These are phyloP conservation scores for Alauda arvensis DNA, from an alignment of 2,797 vertebrate species.

Conservation along the genomic window DNA sequence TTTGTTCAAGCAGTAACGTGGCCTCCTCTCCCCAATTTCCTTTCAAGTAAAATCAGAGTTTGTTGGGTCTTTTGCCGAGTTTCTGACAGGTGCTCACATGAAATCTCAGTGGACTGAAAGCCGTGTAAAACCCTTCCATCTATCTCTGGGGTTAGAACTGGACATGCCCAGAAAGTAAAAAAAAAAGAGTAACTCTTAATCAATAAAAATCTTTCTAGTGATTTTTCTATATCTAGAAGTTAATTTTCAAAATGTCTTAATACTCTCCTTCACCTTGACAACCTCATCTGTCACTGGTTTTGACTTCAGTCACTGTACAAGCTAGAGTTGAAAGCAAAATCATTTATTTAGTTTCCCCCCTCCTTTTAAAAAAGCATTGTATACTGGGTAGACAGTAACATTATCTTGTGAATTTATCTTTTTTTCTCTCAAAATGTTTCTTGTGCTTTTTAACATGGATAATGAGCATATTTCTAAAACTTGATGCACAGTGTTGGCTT, in stretches of 20 bases:
- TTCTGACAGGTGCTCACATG: not conserved
- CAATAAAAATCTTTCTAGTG: not conserved
- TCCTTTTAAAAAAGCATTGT: not conserved
- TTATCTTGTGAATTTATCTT: not conserved
- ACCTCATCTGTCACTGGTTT: not conserved
- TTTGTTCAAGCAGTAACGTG: accelerated
- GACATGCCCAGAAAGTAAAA: not conserved
- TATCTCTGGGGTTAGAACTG: not conserved
- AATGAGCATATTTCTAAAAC: not conserved
- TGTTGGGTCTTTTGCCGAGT: not conserved
- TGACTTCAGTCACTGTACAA: not conserved
- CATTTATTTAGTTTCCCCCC: accelerated
- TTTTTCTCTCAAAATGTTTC: not conserved
- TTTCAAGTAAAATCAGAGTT: not conserved
- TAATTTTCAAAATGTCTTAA: not conserved
- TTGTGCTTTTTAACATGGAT: not conserved
- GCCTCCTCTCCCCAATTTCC: accelerated
- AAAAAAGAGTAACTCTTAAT: not conserved
- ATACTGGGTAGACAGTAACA: not conserved
- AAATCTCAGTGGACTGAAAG: not conserved
- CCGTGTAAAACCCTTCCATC: accelerated
- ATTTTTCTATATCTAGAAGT: not conserved
- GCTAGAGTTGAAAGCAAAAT: not conserved
- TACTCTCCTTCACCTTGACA: not conserved
- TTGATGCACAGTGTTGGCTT: accelerated